Conservation (phyloP, 2,113 vertebrate species). For the Orthochromis indermauri region DNA sequence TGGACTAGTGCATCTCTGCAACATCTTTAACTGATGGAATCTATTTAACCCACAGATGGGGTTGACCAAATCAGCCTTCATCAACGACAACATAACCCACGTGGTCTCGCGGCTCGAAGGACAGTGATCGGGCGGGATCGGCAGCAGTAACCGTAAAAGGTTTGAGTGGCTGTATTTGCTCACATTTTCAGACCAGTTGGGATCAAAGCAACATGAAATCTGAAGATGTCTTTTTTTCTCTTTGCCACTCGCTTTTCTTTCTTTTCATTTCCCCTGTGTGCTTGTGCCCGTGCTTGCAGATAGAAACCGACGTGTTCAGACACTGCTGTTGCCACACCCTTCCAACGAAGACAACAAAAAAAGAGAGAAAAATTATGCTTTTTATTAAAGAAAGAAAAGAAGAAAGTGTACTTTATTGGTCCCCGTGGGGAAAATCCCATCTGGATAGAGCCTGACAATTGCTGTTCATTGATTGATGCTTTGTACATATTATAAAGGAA, state of each 20-base stretch:
- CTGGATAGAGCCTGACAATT: not conserved
- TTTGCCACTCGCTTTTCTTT: not conserved
- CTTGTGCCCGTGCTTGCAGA: conserved; percentile 17
- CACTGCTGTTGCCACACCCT: conserved; percentile 28
- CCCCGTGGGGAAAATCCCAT: no score
- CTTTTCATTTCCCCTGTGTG: not conserved
- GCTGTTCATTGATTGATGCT: not conserved
- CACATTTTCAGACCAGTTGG: not conserved
- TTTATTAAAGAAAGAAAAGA: no score
- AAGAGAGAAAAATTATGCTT: not conserved
- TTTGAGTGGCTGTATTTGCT: not conserved
- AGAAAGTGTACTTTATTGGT: no score
- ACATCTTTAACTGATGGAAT: not conserved
- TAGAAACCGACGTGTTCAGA: conserved; percentile 37
- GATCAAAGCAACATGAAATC: not conserved
- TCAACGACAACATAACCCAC: conserved; percentile 42
- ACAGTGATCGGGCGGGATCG: not conserved
- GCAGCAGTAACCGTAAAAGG: not conserved
- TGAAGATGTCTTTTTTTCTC: not conserved
- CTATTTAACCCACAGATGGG: conserved; percentile 73
- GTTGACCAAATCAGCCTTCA: conserved; percentile 67
- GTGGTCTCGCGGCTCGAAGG: conserved; percentile 23
- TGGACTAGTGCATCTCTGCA: not conserved
- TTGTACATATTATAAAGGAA: not conserved
- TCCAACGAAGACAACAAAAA: not conserved